Base-by-base conservation (phyloP, 2,113 vertebrate genomes). In the Procapra przewalskii region DNA sequence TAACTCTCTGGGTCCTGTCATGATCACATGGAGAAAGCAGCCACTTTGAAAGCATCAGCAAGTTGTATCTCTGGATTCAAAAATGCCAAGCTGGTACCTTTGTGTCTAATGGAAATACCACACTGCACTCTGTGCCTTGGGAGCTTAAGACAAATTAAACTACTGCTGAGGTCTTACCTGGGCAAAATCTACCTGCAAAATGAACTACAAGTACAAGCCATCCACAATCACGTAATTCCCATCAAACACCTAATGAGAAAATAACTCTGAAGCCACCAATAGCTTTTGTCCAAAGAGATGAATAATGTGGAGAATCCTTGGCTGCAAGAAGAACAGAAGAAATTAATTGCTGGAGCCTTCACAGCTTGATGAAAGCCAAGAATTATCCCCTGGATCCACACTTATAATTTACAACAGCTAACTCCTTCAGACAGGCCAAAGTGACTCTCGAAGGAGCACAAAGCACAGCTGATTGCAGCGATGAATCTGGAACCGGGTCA, bases 291-390 rank as follows among this genome's bases (percentile, higher is more conserved):
- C 96, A 97, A 94, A 92, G 89, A 97, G 96, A 97, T 96, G 91
- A 98, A 97, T 96, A 97, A 98, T 94, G 97, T 57, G 79, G 95
- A 96, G 96, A 97, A 94, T 96, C 91, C 93, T 94, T 97, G 94
- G 89, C 96, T 97, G 90, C 0, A 23, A 77, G 93, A 79, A 88
- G 83, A 98, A 97, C 91, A 92, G 94, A 94, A 94, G 87, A 97
- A 98, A 97, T 98, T 98, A 98, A 97, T 96, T 98, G 96, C 94
- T 80, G 55, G 93, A 96, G 87, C 52, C 94, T 97, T 96, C 90
- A 29, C 94, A 94, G 96, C 96, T 48, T 54, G 93, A 80, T 88
- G 97, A 97, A 96, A 98, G 97, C 94, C 97, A 96, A 97, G 97
- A 98, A 98, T 97, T 93, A 98, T 96, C 97, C 91, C 96, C 91